These are phyloP conservation scores for Dexiosoma caninum DNA, from an alignment of 2,888 invertebrate species.

Conservation along the genomic window DNA sequence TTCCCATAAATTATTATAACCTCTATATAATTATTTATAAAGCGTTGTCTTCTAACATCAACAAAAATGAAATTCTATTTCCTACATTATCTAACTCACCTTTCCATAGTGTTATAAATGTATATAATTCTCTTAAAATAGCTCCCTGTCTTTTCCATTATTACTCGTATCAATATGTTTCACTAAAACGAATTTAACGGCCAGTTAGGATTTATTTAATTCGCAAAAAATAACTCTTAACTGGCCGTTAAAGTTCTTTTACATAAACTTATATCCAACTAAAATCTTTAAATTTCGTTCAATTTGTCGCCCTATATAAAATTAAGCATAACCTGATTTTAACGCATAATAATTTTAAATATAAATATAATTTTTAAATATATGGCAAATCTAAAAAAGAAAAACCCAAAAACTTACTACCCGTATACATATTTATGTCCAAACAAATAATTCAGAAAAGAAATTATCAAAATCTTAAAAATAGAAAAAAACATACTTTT, in stretches of 20 bases:
- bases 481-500: constrained; percentile 60
- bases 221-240: constrained; percentile 36
- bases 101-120: constrained; percentile 39
- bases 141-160: not conserved
- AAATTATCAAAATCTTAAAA: constrained; percentile 14
- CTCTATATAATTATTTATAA: constrained; percentile 46
- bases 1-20: constrained; percentile 73
- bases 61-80: constrained; percentile 8
- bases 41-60: not conserved
- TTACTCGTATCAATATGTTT: not conserved
- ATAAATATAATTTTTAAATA: constrained; percentile 3
- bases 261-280: not conserved
- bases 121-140: constrained; percentile 47
- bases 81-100: not conserved
- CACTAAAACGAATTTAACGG: constrained; percentile 55
- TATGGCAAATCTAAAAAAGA: constrained; percentile 22
- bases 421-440: not conserved
- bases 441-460: constrained; percentile 15
- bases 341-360: not conserved
- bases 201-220: constrained; percentile 55
- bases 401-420: constrained; percentile 48
- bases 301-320: not conserved
- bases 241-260: constrained; percentile 55
- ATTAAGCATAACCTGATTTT: constrained; percentile 20
- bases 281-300: not conserved